phyloP scores from a whole-genome alignment of 2,888 invertebrate species.

The Gryllus longicercus region DNA sequence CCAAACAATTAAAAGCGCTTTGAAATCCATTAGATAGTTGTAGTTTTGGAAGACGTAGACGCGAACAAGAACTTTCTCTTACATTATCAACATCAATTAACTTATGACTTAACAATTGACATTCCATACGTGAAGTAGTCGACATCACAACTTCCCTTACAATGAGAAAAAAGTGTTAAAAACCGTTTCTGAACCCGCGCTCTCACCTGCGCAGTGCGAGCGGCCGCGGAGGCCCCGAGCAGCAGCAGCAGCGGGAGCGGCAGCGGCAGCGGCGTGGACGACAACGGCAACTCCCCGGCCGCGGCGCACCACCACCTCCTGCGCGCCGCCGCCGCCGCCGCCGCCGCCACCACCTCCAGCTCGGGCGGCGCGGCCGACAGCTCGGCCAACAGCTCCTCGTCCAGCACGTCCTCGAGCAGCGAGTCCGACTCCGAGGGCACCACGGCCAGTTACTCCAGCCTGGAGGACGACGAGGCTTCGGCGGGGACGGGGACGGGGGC shows the following conservation, averaged over 20 bases:
- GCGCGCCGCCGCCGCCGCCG: background rate
- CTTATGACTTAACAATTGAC: no score
- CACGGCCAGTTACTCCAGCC: slow-evolving; percentile 53
- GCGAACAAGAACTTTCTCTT: no score
- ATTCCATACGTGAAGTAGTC: no score
- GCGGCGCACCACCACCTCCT: background rate
- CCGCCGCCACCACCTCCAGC: background rate
- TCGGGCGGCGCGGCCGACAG: background rate
- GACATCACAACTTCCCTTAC: no score
- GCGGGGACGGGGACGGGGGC: background rate
- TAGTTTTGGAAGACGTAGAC: no score
- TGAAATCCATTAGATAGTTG: no score
- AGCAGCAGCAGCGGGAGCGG: background rate
- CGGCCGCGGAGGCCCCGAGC: background rate
- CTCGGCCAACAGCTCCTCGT: background rate
- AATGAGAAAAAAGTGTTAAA: no score
- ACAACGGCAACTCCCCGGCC: background rate
- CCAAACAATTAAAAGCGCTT: no score
- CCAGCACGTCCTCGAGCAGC: background rate
- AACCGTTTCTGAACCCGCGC: no score
- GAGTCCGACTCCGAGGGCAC: slow-evolving; percentile 50
- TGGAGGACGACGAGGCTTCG: slow-evolving; percentile 55
- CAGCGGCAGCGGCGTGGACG: background rate
- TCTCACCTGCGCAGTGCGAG: background rate
- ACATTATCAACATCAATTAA: no score